Base-by-base conservation (phyloP, 2,888 invertebrate genomes). In the Leptogaster cylindrica region DNA sequence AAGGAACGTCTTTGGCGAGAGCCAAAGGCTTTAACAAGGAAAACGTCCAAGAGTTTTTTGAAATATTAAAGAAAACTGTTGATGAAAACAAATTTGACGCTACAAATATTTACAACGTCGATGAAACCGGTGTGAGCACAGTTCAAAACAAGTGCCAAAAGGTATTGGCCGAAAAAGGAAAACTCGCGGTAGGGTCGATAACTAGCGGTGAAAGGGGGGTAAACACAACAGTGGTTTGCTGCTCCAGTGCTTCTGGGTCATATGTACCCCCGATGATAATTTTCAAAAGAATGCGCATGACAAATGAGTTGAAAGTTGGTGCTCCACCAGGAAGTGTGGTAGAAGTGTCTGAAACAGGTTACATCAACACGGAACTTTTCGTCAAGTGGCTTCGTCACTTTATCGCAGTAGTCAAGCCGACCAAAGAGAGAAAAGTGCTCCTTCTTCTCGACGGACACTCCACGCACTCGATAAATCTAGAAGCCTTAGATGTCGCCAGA, bases 401-500 rank as follows among this genome's bases (percentile, higher is more conserved):
- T n/a, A n/a, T n/a, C n/a, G n/a, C n/a, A n/a, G n/a, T n/a, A n/a
- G n/a, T n/a, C n/a, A n/a, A n/a, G n/a, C n/a, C n/a, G n/a, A n/a
- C n/a, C n/a, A n/a, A n/a, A n/a, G n/a, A n/a, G n/a, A n/a, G n/a
- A n/a, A n/a, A n/a, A n/a, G n/a, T n/a, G n/a, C n/a, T n/a, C n/a
- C n/a, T n/a, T n/a, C n/a, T n/a, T n/a, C n/a, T n/a, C n/a, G n/a
- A n/a, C n/a, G n/a, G n/a, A n/a, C n/a, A n/a, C n/a, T n/a, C n/a
- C n/a, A n/a, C n/a, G n/a, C 74, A 74, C 66, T 7, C 8, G 8
- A 71, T 74, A n/a, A 28, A 50, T 27, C 44, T 73, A 4, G 70
- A 67, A 58, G 55, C 64, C n/a, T 27, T 78, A 20, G 71, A 75
- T 63, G 71, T 72, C 67, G 76, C 76, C n/a, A n/a, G n/a, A n/a